Conservation (phyloP, 2,797 vertebrate genomes). For the Pangasius sanitwongsei region DNA sequence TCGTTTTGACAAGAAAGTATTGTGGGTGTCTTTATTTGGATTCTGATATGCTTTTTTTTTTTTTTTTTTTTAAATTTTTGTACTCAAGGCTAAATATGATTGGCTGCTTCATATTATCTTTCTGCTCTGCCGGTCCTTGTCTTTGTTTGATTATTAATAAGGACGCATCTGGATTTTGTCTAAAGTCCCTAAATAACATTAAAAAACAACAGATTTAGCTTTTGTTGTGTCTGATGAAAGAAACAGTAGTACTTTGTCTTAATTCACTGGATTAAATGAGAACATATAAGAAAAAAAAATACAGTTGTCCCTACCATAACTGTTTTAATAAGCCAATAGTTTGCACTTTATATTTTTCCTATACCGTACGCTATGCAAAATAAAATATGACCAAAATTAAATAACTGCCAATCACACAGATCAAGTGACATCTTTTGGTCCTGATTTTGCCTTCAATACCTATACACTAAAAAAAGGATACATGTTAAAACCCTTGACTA, state of each 20-base stretch:
- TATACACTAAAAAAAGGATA: neutral
- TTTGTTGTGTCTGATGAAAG: neutral
- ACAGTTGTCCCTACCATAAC: neutral
- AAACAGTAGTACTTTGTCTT: neutral
- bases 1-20: conserved; percentile 52
- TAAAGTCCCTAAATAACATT: neutral
- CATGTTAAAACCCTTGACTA: neutral
- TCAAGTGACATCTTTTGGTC: neutral
- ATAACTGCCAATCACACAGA: neutral
- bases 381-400: neutral
- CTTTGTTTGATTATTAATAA: neutral
- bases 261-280: neutral
- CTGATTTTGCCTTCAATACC: neutral
- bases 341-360: neutral
- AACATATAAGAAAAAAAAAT: neutral
- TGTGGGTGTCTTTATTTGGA: conserved; percentile 49
- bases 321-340: neutral
- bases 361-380: neutral
- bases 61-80: neutral
- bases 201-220: neutral
- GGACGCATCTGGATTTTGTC: neutral
- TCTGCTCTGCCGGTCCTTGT: conserved; percentile 24
- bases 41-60: conserved; percentile 16
- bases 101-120: conserved; percentile 36
- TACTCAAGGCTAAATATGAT: conserved; percentile 39